phyloP scores from a whole-genome alignment of 2,888 invertebrate genomes.

The Cybosia mesomella region DNA sequence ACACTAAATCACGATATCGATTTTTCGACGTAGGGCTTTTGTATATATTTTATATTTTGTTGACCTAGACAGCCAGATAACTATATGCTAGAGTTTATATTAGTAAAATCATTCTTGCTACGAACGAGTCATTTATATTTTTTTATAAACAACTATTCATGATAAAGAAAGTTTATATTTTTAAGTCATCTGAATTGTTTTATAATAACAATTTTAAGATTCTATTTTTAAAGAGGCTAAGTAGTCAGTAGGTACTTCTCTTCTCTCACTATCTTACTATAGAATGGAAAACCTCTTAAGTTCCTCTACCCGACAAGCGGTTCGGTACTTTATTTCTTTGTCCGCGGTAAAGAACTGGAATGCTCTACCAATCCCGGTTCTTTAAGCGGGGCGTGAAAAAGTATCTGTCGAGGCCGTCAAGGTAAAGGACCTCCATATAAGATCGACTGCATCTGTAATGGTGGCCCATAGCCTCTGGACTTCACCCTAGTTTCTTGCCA shows the following conservation, averaged over 20 bases:
- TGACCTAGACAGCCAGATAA: conserved; percentile 5
- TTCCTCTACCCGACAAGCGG: no score
- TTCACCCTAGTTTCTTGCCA: no score
- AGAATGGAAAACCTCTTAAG: not conserved
- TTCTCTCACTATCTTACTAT: not conserved
- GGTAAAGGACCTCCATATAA: no score
- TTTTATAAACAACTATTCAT: conserved; percentile 23
- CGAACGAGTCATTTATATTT: conserved; percentile 26
- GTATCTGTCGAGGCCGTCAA: no score
- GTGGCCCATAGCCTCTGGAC: no score
- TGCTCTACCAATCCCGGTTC: no score
- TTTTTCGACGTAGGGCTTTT: no score
- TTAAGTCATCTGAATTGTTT: not conserved
- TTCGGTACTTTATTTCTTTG: no score
- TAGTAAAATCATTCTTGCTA: conserved; percentile 23
- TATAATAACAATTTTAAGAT: not conserved
- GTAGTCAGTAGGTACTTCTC: not conserved
- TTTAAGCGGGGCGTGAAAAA: no score
- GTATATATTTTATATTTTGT: not conserved
- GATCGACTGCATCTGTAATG: no score
- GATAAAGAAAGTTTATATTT: conserved; percentile 14
- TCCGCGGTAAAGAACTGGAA: no score
- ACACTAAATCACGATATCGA: not conserved
- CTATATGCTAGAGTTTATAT: conserved; percentile 5
- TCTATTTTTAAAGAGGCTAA: not conserved